Evolutionary conservation across 1,140 invertebrate species (phyloP).

Genomic region (Calliopsis andreniformis): DNA sequence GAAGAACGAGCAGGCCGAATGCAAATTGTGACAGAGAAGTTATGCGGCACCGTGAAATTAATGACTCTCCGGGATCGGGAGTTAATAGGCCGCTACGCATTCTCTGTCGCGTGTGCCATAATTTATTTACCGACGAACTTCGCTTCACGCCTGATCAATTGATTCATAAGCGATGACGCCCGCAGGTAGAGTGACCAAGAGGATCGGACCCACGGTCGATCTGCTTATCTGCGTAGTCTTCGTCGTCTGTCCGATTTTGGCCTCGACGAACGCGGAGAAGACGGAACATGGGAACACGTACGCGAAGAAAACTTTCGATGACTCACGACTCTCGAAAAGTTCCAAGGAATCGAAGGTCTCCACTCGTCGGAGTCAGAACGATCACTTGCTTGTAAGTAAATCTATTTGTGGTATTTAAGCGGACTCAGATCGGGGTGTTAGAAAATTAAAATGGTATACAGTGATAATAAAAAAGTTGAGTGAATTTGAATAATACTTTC

Average conservation of each 20-base stretch:
- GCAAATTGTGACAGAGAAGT: slow-evolving; percentile 79
- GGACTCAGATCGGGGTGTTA: too few species aligned
- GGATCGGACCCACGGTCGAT: background rate
- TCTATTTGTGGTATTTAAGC: too few species aligned
- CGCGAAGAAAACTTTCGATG: background rate
- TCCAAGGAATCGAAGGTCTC: background rate
- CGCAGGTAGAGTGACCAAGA: slow-evolving; percentile 17
- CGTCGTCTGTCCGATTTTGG: slow-evolving; percentile 1
- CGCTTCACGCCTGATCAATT: slow-evolving; percentile 17
- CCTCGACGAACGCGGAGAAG: slow-evolving; percentile 1
- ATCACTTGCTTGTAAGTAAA: background rate
- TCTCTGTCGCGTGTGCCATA: slow-evolving; percentile 27
- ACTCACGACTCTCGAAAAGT: background rate
- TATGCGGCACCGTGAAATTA: slow-evolving; percentile 73
- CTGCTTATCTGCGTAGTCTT: slow-evolving; percentile 29
- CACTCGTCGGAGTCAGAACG: background rate
- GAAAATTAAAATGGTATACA: too few species aligned
- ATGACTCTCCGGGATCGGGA: slow-evolving; percentile 70
- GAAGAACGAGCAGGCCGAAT: slow-evolving; percentile 68
- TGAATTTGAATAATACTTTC: too few species aligned
- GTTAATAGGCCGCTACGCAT: slow-evolving; percentile 65
- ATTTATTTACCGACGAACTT: slow-evolving; percentile 49
- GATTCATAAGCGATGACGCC: background rate
- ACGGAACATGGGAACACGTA: background rate
- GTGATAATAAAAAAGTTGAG: too few species aligned